Evolutionary conservation across 2,888 invertebrate genomes (phyloP), one percentile per base, ranked within the genome.

Genomic region (Tenthredo distinguenda): DNA sequence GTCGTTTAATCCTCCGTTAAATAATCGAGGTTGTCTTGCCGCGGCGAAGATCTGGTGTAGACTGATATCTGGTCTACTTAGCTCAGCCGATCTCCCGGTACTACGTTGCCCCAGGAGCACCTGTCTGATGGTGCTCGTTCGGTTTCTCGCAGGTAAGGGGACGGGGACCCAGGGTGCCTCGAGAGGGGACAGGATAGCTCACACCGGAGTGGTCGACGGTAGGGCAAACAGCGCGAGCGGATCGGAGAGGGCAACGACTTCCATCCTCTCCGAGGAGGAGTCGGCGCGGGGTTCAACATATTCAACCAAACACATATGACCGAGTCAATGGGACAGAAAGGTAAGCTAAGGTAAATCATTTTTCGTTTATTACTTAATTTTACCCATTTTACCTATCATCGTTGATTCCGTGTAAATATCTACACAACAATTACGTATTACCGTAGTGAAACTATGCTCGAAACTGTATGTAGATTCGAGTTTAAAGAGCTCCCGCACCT

Each of bases 11-110:
- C 62, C 62, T 62, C 62, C 62, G 62, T 21, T 62, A 62, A 62
- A 26, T 62, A 62, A 62, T 62, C 21, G 62, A 26, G 62, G 62
- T 62, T 62, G 89, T 90, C 89, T 91, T 90, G 90, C 89, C 92
- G 91, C 91, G 92, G 92, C 91, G 91, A 91, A 92, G 93, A 93
- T 92, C 91, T 92, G 91, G 91, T 90, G 91, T 91, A 91, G 92
- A 93, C 93, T 93, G 93, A 93, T 93, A 92, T 93, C 92, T 91
- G 92, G 92, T 92, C 92, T 92, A 92, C 92, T 93, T 92, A 92
- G 90, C 92, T 91, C 89, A 89, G 91, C 89, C 91, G 89, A 89
- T 89, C 92, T 91, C 91, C 91, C 91, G 89, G 88, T 88, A 87
- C 88, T 83, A 47, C 65, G 68, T 43, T 71, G 62, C 71, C 68